Conservation (phyloP, 2,888 invertebrate genomes). For the Cyclophora albipunctata region DNA sequence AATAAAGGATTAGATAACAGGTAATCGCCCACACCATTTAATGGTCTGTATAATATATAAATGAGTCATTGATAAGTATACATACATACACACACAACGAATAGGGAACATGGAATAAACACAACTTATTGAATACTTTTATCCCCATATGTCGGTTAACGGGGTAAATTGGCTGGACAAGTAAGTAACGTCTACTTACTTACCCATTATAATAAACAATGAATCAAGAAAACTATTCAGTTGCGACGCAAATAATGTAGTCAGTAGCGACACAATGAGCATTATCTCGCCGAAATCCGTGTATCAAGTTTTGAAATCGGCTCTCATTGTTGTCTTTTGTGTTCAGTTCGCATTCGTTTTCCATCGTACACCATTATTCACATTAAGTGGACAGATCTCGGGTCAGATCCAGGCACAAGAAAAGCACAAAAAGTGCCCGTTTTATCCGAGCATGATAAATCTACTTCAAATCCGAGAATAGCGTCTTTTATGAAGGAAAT, state of each 20-base stretch:
- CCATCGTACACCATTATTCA: slow-evolving; percentile 76
- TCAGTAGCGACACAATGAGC: slow-evolving; percentile 34
- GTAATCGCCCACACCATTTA: too few species aligned
- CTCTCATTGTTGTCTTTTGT: slow-evolving; percentile 74
- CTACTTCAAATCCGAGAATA: slow-evolving; percentile 77
- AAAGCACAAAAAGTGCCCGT: slow-evolving; percentile 76
- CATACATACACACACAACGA: too few species aligned
- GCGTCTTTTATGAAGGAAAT: slow-evolving; percentile 76
- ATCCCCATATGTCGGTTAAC: too few species aligned
- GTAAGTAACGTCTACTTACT: too few species aligned
- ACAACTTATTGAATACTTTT: too few species aligned
- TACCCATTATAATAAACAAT: too few species aligned
- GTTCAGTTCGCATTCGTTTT: slow-evolving; percentile 72
- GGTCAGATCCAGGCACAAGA: slow-evolving; percentile 75
- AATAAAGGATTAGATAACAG: too few species aligned
- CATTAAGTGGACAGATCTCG: slow-evolving; percentile 76
- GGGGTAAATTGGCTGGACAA: too few species aligned
- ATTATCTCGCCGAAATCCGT: slow-evolving; percentile 60
- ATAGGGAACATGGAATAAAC: too few species aligned
- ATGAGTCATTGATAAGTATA: too few species aligned
- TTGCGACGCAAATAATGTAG: slow-evolving; percentile 27
- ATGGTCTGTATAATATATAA: too few species aligned
- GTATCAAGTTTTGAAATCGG: slow-evolving; percentile 72
- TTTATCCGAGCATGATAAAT: slow-evolving; percentile 76
- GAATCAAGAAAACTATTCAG: too few species aligned